Percentiles rank a stretch among this genome's conserved stretches.
These are phyloP conservation scores for Rhynchopsitta pachyrhyncha DNA, from an alignment of 2,113 vertebrate species.

Conservation along the genomic window DNA sequence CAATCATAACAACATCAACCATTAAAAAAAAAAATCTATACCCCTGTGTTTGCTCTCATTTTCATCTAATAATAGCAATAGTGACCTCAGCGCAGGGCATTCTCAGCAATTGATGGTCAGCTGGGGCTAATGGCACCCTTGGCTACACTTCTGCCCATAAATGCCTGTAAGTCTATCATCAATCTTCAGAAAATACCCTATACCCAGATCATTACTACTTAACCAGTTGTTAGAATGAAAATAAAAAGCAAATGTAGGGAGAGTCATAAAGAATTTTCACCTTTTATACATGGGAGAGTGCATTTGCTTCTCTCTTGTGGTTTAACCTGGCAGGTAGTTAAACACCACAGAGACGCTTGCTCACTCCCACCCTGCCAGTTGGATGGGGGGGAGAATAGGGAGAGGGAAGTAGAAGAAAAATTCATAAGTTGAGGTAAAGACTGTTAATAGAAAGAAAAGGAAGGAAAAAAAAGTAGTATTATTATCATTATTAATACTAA, in stretches of 20 bases:
- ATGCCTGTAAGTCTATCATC: constrained; percentile 12
- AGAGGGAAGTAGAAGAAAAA: neutral
- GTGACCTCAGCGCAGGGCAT: neutral
- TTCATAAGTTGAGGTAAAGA: neutral
- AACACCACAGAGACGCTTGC: neutral
- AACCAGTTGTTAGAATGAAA: constrained; percentile 1
- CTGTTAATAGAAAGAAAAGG: neutral
- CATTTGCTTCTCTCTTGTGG: neutral
- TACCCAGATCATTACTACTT: neutral
- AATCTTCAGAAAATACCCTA: constrained; percentile 3
- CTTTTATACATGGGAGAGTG: neutral
- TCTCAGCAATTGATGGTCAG: constrained; percentile 47
- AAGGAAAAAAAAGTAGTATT: neutral
- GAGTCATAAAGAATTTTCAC: neutral
- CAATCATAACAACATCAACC: neutral
- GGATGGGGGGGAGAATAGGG: neutral
- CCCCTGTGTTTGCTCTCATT: neutral
- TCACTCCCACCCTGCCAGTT: neutral
- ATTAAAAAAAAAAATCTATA: neutral
- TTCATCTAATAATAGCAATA: neutral
- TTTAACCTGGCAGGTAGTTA: neutral
- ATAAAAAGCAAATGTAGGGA: neutral
- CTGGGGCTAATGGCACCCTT: constrained; percentile 55
- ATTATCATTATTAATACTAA: neutral
- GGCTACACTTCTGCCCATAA: constrained; percentile 23